Base-by-base conservation (phyloP, 2,888 invertebrate genomes). In the Pollenia angustigena region DNA sequence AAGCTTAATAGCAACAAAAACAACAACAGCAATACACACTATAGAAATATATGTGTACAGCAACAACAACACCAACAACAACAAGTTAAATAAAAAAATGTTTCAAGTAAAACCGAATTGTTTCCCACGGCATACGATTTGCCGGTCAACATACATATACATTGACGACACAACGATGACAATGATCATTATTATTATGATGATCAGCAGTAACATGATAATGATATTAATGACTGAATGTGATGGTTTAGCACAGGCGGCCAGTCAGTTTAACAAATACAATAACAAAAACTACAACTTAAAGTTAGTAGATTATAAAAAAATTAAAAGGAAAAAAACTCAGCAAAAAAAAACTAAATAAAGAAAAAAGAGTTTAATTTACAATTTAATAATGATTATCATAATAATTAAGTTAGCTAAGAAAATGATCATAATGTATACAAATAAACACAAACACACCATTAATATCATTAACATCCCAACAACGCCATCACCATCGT, bases 1-100 rank as follows among this genome's bases (percentile, higher is more conserved):
- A 88, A 86, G 85, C 88, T 86, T 81, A 89, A 88, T 85, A 96
- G 93, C 98, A 97, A 97, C 97, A 96, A 88, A 88, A 87, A 82
- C 83, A 88, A 62, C 97, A 96, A 88, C 88, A 87, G 81, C 83
- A 88, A 62, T 95, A 95, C 88, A 87, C 89, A 85, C 88, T 32
- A 32, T 83, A 88, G 78, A 88, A 89, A 84, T 82, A 88, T 32
- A 32, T 32, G 32, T 32, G 4, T 32, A 88, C 88, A 96, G 93
- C 98, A 97, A 97, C 97, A 96, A 89, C 86, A 87, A 81, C 85
- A 88, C 62, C 62, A 95, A 95, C 88, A 87, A 83, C 84, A 85
- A 87, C 88, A 87, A 88, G 85, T 85, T 87, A 87, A 88, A 88
- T 88, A 87, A 89, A 89, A 90, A 90, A 89, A 91, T 90, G 88